Conservation (phyloP, 2,888 invertebrate species). For the Drosophila imparisetae region DNA sequence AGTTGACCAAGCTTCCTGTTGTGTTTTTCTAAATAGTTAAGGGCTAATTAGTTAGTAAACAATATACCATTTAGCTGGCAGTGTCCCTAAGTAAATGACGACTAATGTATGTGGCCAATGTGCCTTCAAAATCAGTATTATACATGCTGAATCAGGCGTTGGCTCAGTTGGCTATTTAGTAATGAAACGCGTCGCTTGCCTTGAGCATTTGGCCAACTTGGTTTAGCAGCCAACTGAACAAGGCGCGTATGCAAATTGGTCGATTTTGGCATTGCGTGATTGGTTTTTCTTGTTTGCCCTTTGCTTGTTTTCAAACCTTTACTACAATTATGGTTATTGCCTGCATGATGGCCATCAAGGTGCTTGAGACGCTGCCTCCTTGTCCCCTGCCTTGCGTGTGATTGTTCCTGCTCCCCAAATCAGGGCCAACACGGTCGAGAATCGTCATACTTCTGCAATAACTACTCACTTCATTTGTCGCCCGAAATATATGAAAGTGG, state of each 20-base stretch:
- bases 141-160: constrained; percentile 39
- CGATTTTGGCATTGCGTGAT: constrained; percentile 49
- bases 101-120: constrained; percentile 2
- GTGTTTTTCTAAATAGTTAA: background rate
- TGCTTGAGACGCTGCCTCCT: constrained; percentile 8
- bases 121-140: constrained; percentile 53
- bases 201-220: constrained; percentile 47
- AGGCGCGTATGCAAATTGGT: constrained; percentile 61
- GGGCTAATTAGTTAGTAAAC: background rate
- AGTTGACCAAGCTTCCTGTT: background rate
- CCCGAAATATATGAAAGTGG: background rate
- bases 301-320: constrained; percentile 52
- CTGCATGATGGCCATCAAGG: constrained; percentile 51
- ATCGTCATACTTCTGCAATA: background rate
- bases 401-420: constrained; percentile 43
- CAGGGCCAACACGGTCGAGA: constrained; percentile 60
- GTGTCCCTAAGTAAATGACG: background rate
- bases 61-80: background rate
- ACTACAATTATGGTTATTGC: constrained; percentile 25
- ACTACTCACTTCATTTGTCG: background rate
- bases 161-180: constrained; percentile 52
- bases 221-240: background rate
- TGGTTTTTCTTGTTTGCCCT: constrained; percentile 50
- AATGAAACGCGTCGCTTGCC: constrained; percentile 52
- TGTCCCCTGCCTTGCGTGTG: constrained; percentile 50